phyloP scores from a whole-genome alignment of 2,797 vertebrate species.

The Onychomys leucogaster region DNA sequence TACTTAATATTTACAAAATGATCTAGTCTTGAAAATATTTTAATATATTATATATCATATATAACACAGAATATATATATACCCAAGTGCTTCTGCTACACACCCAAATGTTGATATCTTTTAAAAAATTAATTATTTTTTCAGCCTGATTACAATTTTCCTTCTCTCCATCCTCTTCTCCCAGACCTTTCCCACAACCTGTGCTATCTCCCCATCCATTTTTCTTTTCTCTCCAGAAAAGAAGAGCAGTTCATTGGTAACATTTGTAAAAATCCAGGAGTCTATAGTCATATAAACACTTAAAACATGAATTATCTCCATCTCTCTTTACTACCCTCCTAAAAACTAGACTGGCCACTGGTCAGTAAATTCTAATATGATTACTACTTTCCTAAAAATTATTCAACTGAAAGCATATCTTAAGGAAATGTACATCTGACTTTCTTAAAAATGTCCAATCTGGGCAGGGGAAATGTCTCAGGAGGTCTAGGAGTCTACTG shows the following conservation, averaged over 20 bases:
- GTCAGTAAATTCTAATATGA: slow-evolving; percentile 30
- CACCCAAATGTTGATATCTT: neutral
- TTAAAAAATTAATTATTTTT: no score
- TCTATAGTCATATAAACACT: neutral
- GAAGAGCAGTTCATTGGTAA: neutral
- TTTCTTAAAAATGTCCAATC: neutral
- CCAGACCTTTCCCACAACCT: no score
- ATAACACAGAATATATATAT: no score
- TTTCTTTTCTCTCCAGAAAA: no score
- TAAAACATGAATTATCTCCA: neutral
- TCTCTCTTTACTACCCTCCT: rapidly evolving
- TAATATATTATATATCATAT: neutral
- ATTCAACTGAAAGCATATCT: neutral
- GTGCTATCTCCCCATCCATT: no score
- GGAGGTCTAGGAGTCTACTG: neutral
- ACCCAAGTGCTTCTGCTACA: neutral
- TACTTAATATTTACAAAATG: slow-evolving; percentile 3
- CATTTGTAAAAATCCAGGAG: neutral
- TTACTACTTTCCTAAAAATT: neutral
- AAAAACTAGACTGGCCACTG: neutral
- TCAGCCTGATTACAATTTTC: no score
- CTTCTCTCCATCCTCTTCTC: no score
- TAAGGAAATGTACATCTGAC: neutral
- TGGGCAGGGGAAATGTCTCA: neutral
- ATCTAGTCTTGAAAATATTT: neutral